A percentile compares a stretch with the other conserved stretches of the same genome.
Evolutionary conservation across 2,888 invertebrate genomes (phyloP).

Genomic region (Macrophya annulata): DNA sequence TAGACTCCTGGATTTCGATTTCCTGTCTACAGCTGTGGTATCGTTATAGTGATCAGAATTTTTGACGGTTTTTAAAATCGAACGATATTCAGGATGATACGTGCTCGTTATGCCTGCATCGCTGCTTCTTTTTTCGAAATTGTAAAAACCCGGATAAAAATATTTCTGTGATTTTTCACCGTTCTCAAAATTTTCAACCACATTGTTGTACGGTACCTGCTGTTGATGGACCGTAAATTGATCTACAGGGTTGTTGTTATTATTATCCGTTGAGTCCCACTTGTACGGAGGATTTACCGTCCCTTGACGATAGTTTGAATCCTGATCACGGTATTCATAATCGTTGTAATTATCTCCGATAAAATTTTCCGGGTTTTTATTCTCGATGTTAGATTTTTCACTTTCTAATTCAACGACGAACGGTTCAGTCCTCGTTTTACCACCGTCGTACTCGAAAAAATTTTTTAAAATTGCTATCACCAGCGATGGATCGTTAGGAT

Average conservation of each 20-base stretch:
- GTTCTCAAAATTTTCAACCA: background rate
- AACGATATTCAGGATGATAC: too few species aligned
- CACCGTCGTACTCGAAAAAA: background rate
- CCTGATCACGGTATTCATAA: background rate
- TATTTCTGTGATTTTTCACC: background rate
- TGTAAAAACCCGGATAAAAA: background rate
- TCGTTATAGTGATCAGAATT: background rate
- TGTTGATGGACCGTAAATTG: constrained; percentile 7
- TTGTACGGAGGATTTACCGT: background rate
- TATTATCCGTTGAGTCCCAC: constrained; percentile 12
- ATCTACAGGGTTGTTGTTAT: background rate
- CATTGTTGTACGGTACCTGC: background rate
- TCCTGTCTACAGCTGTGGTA: background rate
- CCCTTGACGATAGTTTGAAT: background rate
- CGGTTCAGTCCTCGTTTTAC: background rate
- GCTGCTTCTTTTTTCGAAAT: background rate
- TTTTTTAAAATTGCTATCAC: background rate
- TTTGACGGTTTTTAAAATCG: background rate
- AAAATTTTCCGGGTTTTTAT: background rate
- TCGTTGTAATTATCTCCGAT: background rate
- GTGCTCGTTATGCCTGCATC: background rate
- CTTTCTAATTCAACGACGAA: background rate
- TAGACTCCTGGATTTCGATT: background rate
- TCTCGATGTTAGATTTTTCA: background rate
- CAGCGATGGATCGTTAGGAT: background rate